Evolutionary conservation across 2,888 invertebrate genomes (phyloP), one percentile per base, ranked within the genome.

Genomic region (Anoplius nigerrimus): DNA sequence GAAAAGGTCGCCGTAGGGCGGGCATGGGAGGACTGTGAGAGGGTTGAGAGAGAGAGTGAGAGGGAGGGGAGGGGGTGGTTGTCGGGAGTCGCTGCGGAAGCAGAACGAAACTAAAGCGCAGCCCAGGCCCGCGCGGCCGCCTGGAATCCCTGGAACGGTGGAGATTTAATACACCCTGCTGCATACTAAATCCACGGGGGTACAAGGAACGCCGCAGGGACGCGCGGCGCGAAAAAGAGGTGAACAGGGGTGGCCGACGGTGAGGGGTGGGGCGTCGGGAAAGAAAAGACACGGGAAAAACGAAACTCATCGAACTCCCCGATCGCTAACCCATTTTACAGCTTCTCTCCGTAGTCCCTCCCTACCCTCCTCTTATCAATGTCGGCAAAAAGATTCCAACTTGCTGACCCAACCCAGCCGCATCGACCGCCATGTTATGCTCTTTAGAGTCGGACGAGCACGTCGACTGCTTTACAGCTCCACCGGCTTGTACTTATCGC

Each of bases 161-260:
- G 70, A 71, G 75, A 78, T 78, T 75, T 74, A 74, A 78, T 78
- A 77, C 69, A 69, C 56, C 71, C 69, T 59, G 74, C 65, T 69
- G 74, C 70, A 76, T 76, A 69, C 69, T 73, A 71, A 78, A 71
- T 78, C 71, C 69, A 46, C 64, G 46, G 59, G n/a, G 55, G 66
- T 58, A 60, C 59, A 63, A 66, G 69, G 55, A 58, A 22, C 51
- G 56, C 20, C 43, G 69, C 53, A 46, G 62, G 54, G 66, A 64
- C 57, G 70, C 56, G 62, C 62, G 54, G 57, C 63, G 54, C 48
- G 60, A 34, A 43, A 16, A 24, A 58, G 67, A 61, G 55, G 51
- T 55, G 62, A 65, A 69, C 62, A 55, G 57, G 5, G 18, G 20
- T 20, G 43, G 20, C 16, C 16, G 53, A 55, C 27, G 46, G n/a